Evolutionary conservation across 2,888 invertebrate genomes (phyloP).

Genomic region (Campoplex nolae): DNA sequence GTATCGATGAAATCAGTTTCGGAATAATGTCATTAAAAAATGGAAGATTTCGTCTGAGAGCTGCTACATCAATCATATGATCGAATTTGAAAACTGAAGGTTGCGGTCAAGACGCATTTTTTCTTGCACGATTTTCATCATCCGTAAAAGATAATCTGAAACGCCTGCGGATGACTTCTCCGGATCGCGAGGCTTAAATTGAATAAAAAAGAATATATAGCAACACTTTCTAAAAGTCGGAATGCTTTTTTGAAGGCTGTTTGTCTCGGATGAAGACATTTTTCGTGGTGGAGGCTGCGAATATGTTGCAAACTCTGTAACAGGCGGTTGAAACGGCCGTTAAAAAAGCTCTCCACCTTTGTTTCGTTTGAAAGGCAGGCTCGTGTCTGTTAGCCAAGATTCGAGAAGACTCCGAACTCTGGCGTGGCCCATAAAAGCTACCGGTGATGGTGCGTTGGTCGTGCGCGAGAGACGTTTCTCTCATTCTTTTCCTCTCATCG

Average conservation of each 20-base stretch:
- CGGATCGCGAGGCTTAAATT: background rate
- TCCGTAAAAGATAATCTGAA: background rate
- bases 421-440: conserved; percentile 82
- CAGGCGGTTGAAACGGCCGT: conserved; percentile 51
- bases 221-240: background rate
- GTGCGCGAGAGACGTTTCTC: conserved; percentile 63
- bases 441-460: conserved; percentile 78
- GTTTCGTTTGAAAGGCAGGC: conserved; percentile 36
- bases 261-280: conserved; percentile 42
- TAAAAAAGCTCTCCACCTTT: conserved; percentile 51
- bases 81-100: background rate
- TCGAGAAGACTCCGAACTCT: conserved; percentile 55
- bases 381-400: conserved; percentile 48
- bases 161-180: background rate
- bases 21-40: too few species aligned
- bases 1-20: background rate
- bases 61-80: too few species aligned
- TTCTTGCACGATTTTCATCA: background rate
- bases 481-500: conserved; percentile 27
- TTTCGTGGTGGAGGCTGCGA: conserved; percentile 32
- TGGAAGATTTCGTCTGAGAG: too few species aligned
- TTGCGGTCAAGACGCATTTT: background rate
- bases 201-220: conserved; percentile 13
- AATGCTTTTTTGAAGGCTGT: background rate
- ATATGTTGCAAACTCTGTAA: conserved; percentile 53